phyloP scores from a whole-genome alignment of 30 jellyfish, hydroid and myxozoan species.

The Catostylus mosaicus region DNA sequence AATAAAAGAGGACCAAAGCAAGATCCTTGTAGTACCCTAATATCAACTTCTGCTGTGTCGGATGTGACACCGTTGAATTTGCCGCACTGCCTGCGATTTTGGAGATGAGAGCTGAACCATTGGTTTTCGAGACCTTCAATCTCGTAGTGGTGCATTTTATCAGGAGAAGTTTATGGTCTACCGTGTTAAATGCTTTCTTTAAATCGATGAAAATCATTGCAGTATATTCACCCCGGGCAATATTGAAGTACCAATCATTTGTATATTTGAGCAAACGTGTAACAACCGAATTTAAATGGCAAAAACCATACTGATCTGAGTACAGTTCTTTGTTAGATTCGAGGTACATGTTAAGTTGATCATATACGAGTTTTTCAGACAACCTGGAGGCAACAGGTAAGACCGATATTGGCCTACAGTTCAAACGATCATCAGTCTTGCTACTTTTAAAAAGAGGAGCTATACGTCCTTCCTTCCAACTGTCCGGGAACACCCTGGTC shows the following conservation, averaged over 20 bases:
- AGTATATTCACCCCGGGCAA: background rate
- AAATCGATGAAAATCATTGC: background rate
- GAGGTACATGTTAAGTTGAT: background rate
- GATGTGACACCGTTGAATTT: background rate
- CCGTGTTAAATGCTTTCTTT: background rate
- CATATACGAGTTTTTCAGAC: background rate
- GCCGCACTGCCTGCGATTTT: slow-evolving; percentile 4
- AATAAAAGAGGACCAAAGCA: background rate
- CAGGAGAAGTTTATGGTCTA: background rate
- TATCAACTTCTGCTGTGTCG: background rate
- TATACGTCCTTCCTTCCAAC: too few species aligned
- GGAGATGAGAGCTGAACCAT: background rate
- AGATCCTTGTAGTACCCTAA: background rate
- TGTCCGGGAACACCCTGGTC: too few species aligned
- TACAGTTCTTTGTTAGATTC: background rate
- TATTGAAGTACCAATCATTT: background rate
- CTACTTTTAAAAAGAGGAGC: background rate
- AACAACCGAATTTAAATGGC: background rate
- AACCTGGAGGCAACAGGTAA: background rate
- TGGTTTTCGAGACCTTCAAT: background rate
- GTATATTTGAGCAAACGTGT: background rate
- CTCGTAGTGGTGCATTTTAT: background rate
- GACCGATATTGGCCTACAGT: background rate
- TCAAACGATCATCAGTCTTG: background rate
- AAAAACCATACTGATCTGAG: background rate